These are phyloP conservation scores for Epistrophe eligans DNA, from an alignment of 2,888 invertebrate species.

Conservation along the genomic window DNA sequence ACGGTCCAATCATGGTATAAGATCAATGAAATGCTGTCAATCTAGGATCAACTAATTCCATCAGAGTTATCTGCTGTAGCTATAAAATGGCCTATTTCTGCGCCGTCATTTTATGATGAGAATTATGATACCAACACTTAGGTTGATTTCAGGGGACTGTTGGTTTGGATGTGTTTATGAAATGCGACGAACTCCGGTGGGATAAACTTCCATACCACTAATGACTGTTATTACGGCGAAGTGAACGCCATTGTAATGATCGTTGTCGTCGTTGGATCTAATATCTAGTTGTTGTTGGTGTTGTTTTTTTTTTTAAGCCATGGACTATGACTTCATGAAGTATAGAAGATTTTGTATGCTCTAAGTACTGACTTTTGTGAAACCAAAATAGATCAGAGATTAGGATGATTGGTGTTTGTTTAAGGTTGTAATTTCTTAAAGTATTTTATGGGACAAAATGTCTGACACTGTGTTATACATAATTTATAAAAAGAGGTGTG, in stretches of 20 bases:
- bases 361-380: constrained; percentile 28
- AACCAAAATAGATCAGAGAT: constrained; percentile 67
- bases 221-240: constrained; percentile 64
- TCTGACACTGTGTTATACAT: neutral
- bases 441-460: constrained; percentile 48
- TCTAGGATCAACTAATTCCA: constrained; percentile 52
- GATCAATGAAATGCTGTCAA: constrained; percentile 62
- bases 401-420: constrained; percentile 68
- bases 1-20: constrained; percentile 40
- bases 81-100: constrained; percentile 61
- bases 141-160: constrained; percentile 43
- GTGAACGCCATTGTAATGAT: constrained; percentile 60
- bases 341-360: neutral
- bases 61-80: constrained; percentile 29
- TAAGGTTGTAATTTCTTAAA: constrained; percentile 54
- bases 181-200: constrained; percentile 24
- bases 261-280: constrained; percentile 25
- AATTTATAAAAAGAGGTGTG: neutral
- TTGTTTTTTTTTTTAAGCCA: neutral
- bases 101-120: constrained; percentile 33
- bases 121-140: constrained; percentile 62
- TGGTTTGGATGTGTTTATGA: constrained; percentile 1
- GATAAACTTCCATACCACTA: constrained; percentile 42
- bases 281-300: constrained; percentile 36
- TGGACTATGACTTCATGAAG: constrained; percentile 3